Evolutionary conservation across 35 echinoderm and acorn worm genomes (phyloP).

Genomic region (Lytechinus pictus): DNA sequence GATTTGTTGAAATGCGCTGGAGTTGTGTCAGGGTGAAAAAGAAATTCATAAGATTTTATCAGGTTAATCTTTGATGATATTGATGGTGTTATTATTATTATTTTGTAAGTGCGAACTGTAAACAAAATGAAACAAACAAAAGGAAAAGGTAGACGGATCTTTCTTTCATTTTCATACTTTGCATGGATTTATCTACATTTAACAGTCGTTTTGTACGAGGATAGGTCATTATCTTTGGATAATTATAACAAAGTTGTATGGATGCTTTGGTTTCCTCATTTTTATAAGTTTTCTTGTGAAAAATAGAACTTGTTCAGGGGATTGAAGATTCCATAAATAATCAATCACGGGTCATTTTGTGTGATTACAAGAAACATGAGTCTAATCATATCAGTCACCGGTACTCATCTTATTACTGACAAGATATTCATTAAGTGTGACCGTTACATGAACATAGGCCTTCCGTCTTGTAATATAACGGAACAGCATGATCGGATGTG

Average conservation of each 20-base stretch:
- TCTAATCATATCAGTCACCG: not conserved
- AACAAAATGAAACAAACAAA: too few relatives aligned
- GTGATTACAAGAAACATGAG: not conserved
- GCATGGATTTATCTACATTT: too few relatives aligned
- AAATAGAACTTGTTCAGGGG: not conserved
- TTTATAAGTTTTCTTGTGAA: not conserved
- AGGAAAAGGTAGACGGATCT: too few relatives aligned
- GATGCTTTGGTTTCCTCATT: too few relatives aligned
- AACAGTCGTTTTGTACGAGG: too few relatives aligned
- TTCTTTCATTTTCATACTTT: too few relatives aligned
- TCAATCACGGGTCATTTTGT: not conserved
- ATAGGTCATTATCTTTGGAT: too few relatives aligned
- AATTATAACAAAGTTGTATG: too few relatives aligned
- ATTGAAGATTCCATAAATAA: not conserved
- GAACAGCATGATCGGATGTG: conserved; percentile 10
- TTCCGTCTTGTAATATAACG: not conserved
- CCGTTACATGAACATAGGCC: not conserved
- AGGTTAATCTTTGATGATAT: too few relatives aligned
- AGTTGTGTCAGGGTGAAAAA: not conserved
- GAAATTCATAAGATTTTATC: too few relatives aligned
- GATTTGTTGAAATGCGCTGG: not conserved
- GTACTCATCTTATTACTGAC: not conserved
- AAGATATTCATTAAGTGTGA: not conserved
- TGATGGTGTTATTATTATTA: too few relatives aligned
- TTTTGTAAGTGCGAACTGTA: too few relatives aligned